These are phyloP conservation scores for Macroramphosus scolopax DNA, from an alignment of 2,797 vertebrate species.

Conservation along the genomic window DNA sequence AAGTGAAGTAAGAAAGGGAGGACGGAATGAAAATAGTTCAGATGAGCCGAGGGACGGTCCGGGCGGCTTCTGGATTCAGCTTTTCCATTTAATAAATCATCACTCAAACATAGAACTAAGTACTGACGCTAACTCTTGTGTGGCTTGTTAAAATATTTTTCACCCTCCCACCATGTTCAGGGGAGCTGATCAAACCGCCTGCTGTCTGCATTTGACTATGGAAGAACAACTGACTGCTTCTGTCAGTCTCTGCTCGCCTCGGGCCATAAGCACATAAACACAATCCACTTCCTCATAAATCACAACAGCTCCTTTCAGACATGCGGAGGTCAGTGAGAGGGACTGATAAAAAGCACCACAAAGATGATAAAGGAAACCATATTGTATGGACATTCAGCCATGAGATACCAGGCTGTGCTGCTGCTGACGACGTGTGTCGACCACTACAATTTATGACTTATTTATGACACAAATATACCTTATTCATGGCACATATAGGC, in stretches of 20 bases:
- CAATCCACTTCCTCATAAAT: conserved; percentile 17
- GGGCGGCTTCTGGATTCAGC: conserved; percentile 26
- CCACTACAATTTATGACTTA: conserved; percentile 55
- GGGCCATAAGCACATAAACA: conserved; percentile 16
- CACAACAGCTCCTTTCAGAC: conserved; percentile 13
- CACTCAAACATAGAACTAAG: conserved; percentile 50
- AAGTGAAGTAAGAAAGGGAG: conserved; percentile 55
- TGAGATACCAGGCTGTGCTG: conserved; percentile 16
- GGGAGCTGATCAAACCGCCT: conserved; percentile 26
- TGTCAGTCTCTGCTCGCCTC: conserved; percentile 10
- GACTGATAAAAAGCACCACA: conserved; percentile 12
- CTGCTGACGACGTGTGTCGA: conserved; percentile 19
- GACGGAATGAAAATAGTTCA: conserved; percentile 56
- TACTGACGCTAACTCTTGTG: conserved; percentile 50
- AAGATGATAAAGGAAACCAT: conserved; percentile 22
- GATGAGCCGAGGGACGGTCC: conserved; percentile 35
- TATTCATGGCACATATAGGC: conserved; percentile 59
- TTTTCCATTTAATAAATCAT: conserved; percentile 63
- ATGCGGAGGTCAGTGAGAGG: conserved; percentile 10
- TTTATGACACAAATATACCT: conserved; percentile 63
- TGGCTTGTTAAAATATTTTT: conserved; percentile 14
- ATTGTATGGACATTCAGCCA: conserved; percentile 14
- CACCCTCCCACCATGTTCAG: conserved; percentile 14
- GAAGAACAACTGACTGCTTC: conserved; percentile 7
- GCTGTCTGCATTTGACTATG: conserved; percentile 16